Conservation (phyloP, 1,140 invertebrate genomes). For the Riptortus pedestris region DNA sequence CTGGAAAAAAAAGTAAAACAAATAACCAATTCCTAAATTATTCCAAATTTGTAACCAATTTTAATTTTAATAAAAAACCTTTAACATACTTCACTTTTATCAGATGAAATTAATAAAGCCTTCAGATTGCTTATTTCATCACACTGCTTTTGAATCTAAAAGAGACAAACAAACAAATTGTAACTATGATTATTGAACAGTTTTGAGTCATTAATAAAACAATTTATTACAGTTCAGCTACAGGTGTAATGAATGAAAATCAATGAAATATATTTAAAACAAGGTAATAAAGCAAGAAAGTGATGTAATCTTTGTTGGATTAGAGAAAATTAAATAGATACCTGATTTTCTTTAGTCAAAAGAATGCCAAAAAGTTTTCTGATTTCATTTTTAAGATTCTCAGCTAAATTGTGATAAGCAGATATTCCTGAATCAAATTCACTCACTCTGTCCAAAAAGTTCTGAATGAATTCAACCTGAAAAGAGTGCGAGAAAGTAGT, state of each 20-base stretch:
- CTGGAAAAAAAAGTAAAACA: no score
- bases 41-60: no score
- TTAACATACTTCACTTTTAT: no score
- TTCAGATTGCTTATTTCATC: constrained; percentile 10
- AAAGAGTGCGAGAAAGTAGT: no score
- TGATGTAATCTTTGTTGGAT: no score
- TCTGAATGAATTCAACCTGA: no score
- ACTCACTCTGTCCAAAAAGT: background rate
- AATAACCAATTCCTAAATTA: no score
- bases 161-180: background rate
- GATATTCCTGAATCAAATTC: background rate
- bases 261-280: no score
- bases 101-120: background rate
- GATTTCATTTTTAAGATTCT: background rate
- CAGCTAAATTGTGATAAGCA: background rate
- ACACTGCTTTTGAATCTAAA: constrained; percentile 8
- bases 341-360: constrained; percentile 10
- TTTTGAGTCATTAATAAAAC: background rate
- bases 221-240: background rate
- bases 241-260: background rate
- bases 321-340: no score
- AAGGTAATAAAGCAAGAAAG: no score
- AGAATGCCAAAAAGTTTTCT: background rate
- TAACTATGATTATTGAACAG: background rate
- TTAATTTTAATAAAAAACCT: no score